Evolutionary conservation across 2,888 invertebrate species (phyloP).

Genomic region (Cataglyphis altisquamis): DNA sequence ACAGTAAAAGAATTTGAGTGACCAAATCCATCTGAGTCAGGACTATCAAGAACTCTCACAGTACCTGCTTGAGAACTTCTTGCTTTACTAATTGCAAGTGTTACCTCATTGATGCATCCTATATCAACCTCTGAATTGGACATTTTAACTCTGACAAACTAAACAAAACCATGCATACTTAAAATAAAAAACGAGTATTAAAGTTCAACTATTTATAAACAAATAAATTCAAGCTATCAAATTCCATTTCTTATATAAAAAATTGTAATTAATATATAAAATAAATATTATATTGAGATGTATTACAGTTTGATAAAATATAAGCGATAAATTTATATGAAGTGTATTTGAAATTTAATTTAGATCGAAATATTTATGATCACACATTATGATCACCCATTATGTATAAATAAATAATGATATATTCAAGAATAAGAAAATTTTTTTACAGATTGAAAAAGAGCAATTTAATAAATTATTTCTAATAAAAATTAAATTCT

Average conservation of each 20-base stretch:
- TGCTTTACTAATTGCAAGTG: slow-evolving; percentile 84
- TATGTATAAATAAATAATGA: background rate
- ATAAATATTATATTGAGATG: slow-evolving; percentile 1
- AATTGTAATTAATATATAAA: background rate
- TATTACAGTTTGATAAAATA: slow-evolving; percentile 25
- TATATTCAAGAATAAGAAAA: background rate
- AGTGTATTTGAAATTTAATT: background rate
- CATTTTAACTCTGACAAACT: slow-evolving; percentile 81
- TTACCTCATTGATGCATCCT: slow-evolving; percentile 85
- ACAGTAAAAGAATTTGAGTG: slow-evolving; percentile 83
- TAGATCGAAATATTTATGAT: slow-evolving; percentile 4
- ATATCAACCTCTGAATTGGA: slow-evolving; percentile 82
- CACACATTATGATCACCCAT: background rate
- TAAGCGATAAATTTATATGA: slow-evolving; percentile 2
- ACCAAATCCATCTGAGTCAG: slow-evolving; percentile 83
- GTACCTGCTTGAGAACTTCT: slow-evolving; percentile 81
- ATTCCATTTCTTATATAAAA: background rate
- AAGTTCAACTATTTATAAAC: slow-evolving; percentile 46
- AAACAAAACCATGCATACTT: slow-evolving; percentile 76
- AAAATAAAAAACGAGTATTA: slow-evolving; percentile 58
- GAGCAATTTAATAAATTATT: slow-evolving; percentile 1
- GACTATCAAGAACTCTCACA: slow-evolving; percentile 81
- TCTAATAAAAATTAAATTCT: slow-evolving; percentile 1
- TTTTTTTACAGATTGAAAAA: slow-evolving; percentile 8
- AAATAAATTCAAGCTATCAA: slow-evolving; percentile 15